Evolutionary conservation across 2,888 invertebrate genomes (phyloP).

Genomic region (Torymus aiolomorphi): DNA sequence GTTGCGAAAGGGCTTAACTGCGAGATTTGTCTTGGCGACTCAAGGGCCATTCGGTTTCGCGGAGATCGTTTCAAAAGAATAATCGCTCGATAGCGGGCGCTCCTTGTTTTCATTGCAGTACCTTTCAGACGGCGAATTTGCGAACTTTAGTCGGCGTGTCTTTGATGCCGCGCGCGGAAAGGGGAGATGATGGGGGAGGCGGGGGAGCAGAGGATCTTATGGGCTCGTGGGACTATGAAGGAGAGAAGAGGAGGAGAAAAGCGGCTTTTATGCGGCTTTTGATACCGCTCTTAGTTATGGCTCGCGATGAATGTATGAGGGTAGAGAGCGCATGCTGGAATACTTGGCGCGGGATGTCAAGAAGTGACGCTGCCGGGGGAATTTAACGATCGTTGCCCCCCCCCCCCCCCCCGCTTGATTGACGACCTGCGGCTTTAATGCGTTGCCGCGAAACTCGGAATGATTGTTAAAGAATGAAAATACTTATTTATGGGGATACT

Average conservation of each 20-base stretch:
- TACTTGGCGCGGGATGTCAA: background rate
- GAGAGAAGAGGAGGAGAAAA: background rate
- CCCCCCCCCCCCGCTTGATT: no score
- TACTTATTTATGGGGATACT: no score
- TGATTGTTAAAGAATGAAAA: no score
- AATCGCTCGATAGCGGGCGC: conserved; percentile 18
- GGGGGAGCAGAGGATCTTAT: background rate
- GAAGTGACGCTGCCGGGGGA: no score
- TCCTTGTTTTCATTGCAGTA: conserved; percentile 41
- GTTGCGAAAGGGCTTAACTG: conserved; percentile 47
- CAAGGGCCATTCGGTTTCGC: conserved; percentile 47
- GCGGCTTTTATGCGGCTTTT: conserved; percentile 32
- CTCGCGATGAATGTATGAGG: conserved; percentile 26
- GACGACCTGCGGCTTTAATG: no score
- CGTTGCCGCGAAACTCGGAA: no score
- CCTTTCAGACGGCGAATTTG: conserved; percentile 15
- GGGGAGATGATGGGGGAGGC: background rate
- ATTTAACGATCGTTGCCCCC: no score
- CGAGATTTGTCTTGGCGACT: conserved; percentile 54
- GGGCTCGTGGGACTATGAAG: background rate
- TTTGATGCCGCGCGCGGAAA: background rate
- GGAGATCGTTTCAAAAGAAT: conserved; percentile 51
- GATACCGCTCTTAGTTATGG: conserved; percentile 29
- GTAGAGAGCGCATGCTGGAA: background rate
- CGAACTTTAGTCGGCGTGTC: conserved; percentile 21